Evolutionary conservation across 2,888 invertebrate genomes (phyloP).

Genomic region (Ichneumoninae sp.): DNA sequence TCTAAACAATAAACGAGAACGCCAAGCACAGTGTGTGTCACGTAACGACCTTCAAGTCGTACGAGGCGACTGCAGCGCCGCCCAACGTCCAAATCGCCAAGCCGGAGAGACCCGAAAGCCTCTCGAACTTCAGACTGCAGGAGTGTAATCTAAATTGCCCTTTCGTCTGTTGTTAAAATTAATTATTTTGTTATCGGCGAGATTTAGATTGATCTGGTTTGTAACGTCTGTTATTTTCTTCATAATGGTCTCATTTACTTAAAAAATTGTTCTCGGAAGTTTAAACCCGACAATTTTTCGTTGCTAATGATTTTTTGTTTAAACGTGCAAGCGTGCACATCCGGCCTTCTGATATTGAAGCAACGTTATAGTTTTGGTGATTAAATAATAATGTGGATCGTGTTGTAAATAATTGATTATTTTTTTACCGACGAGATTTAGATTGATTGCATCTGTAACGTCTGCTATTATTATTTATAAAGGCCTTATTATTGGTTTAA

Average conservation of each 20-base stretch:
- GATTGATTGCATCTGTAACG: not conserved
- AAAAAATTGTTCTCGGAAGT: not conserved
- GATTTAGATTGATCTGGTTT: not conserved
- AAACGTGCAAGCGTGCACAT: not conserved
- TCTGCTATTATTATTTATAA: too few relatives aligned
- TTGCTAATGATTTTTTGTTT: not conserved
- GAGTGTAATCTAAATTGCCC: not conserved
- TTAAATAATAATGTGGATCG: not conserved
- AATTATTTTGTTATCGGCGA: too few relatives aligned
- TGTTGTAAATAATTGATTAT: not conserved
- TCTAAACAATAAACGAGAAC: conserved; percentile 23
- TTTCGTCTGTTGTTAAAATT: not conserved
- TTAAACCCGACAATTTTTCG: not conserved
- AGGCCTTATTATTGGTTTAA: too few relatives aligned
- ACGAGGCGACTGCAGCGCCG: not conserved
- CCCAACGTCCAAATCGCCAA: not conserved
- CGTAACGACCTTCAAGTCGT: conserved; percentile 4
- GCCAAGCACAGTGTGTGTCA: conserved; percentile 7
- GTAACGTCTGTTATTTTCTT: not conserved
- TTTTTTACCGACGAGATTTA: too few relatives aligned
- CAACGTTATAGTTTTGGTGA: not conserved
- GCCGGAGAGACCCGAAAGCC: not conserved
- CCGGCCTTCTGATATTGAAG: not conserved
- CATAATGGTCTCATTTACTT: not conserved
- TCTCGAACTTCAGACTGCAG: not conserved